Percentiles rank a stretch among this genome's conserved stretches.
phyloP scores from a whole-genome alignment of 1,140 invertebrate species.

The Procambarus clarkii region DNA sequence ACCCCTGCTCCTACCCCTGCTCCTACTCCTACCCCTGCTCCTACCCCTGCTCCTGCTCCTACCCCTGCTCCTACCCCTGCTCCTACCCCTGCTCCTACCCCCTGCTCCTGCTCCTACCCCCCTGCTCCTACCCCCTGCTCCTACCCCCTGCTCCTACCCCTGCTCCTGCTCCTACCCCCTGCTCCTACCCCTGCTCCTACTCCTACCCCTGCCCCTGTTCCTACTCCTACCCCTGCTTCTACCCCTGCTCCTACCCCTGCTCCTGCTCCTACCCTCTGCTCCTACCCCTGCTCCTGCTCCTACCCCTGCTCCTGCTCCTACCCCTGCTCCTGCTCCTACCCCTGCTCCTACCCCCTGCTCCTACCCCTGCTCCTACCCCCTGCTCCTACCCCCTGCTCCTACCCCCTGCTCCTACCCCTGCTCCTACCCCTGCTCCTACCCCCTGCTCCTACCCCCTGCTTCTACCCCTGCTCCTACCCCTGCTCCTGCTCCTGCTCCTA shows the following conservation, averaged over 20 bases:
- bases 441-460: no score
- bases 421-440: no score
- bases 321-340: no score
- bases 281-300: background rate
- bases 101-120: background rate
- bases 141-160: background rate
- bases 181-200: background rate
- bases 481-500: background rate
- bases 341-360: no score
- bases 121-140: background rate
- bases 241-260: background rate
- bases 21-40: background rate
- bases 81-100: background rate
- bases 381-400: no score
- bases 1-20: background rate
- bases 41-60: background rate
- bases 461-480: no score
- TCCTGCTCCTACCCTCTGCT: background rate
- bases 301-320: background rate
- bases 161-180: background rate
- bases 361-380: background rate
- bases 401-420: no score
- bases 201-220: background rate
- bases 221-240: background rate
- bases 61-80: background rate